Base-by-base conservation (phyloP, 2,888 invertebrate species). In the Spodoptera exigua region DNA sequence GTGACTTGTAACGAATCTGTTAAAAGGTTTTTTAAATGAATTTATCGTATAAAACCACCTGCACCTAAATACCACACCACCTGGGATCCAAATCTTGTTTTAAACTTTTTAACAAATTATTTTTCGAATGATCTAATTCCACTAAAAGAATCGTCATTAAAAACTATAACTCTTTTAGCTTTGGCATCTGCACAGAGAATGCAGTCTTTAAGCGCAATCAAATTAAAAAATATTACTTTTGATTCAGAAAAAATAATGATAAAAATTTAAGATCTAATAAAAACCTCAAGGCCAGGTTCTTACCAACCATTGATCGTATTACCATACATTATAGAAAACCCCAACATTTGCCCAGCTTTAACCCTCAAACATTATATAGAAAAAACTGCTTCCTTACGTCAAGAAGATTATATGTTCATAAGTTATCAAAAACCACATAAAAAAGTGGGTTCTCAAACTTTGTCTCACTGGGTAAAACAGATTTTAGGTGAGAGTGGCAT, bases 11-110 rank as follows among this genome's bases (percentile, higher is more conserved):
- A 52, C 46, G 46, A 52, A 2, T 7, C 11, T 13, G n/a, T 51
- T 1, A 64, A 66, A 9, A 40, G 72, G 0, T 71, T 72, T 40
- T 37, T 78, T 12, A 76, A 73, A 32, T 69, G 74, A 0, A 61
- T 61, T 12, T 75, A 49, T 44, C 52, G 48, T 0, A 16, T 69
- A 16, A 62, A 52, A 17, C 71, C 68, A 7, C 49, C 60, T 16
- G n/a, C 16, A 9, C 71, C 73, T 0, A 73, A 68, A 56, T 76
- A 73, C 39, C 40, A 56, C 14, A 7, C 10, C 0, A 76, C 70
- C 5, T 71, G 69, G 71, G 54, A 68, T 35, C 27, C 48, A 10
- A 54, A 49, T 35, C 10, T 21, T 11, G 60, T 48, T 13, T 34
- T 60, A 17, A 39, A 36, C n/a, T 16, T 43, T 16, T 7, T 48